Conservation (phyloP, 2,888 invertebrate genomes). For the Lysandra coridon region DNA sequence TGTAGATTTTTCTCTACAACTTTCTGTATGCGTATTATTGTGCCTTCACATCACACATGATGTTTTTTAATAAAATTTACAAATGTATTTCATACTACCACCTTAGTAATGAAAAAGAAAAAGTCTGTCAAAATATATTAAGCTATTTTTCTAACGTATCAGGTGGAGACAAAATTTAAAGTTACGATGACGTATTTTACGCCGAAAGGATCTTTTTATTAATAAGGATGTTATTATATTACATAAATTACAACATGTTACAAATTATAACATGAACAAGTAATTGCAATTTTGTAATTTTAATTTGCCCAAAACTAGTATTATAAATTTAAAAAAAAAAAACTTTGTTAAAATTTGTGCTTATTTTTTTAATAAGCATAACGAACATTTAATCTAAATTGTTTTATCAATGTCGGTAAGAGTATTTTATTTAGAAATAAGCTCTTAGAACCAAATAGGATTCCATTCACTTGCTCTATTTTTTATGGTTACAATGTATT, state of each 20-base stretch:
- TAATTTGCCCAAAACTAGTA: not conserved
- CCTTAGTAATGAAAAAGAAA: not conserved
- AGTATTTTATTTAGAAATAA: not conserved
- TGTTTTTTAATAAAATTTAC: not conserved
- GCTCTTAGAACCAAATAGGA: not conserved
- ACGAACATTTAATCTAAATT: not conserved
- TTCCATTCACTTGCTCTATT: not conserved
- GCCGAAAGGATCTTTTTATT: too few species aligned
- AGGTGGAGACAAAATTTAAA: not conserved
- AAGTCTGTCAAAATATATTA: not conserved
- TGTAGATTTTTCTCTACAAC: not conserved
- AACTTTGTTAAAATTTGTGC: not conserved
- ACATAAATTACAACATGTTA: too few species aligned
- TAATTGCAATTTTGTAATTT: not conserved
- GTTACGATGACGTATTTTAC: too few species aligned
- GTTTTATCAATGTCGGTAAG: too few species aligned
- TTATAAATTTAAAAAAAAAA: not conserved
- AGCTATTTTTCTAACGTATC: not conserved
- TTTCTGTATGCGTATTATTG: not conserved
- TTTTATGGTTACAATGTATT: not conserved
- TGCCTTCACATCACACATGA: not conserved
- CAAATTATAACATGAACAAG: too few species aligned
- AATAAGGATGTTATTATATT: too few species aligned
- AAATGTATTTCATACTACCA: not conserved
- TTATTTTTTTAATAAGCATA: not conserved